These are phyloP conservation scores for Trigoniulus corallinus DNA, from an alignment of 1,140 invertebrate genomes.

Conservation along the genomic window DNA sequence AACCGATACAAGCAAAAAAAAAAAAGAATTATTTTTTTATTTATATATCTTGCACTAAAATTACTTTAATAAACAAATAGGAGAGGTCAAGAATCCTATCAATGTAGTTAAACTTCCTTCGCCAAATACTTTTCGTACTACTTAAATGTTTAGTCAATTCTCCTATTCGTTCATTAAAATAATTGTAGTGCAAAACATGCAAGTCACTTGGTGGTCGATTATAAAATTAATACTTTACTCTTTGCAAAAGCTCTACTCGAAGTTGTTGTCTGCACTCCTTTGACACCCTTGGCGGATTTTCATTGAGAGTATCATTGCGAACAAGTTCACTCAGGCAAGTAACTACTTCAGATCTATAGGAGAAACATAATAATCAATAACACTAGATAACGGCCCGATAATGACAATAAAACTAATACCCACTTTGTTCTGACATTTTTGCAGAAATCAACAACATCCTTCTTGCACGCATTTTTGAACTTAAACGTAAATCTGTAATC, in stretches of 20 bases:
- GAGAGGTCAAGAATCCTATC: too few relatives aligned
- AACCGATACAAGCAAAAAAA: too few relatives aligned
- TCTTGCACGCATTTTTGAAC: constrained; percentile 85
- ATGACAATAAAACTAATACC: background rate
- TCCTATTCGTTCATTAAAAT: too few relatives aligned
- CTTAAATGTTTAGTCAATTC: too few relatives aligned
- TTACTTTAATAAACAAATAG: too few relatives aligned
- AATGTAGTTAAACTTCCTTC: too few relatives aligned
- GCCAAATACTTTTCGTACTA: too few relatives aligned
- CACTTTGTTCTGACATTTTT: constrained; percentile 19
- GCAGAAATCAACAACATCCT: constrained; percentile 65
- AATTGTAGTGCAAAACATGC: background rate
- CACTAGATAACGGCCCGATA: background rate
- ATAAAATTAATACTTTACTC: constrained; percentile 14
- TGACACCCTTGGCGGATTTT: constrained; percentile 55
- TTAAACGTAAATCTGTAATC: constrained; percentile 88
- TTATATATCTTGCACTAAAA: too few relatives aligned
- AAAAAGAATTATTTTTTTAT: too few relatives aligned
- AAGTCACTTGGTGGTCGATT: too few relatives aligned
- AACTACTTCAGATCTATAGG: constrained; percentile 60
- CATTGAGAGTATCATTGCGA: constrained; percentile 67
- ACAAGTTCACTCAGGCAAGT: constrained; percentile 78
- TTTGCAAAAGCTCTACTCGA: constrained; percentile 60
- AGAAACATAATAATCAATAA: constrained; percentile 8
- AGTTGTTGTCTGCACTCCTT: constrained; percentile 77